phyloP scores from a whole-genome alignment of 2,113 vertebrate species.

The Thunnus thynnus region DNA sequence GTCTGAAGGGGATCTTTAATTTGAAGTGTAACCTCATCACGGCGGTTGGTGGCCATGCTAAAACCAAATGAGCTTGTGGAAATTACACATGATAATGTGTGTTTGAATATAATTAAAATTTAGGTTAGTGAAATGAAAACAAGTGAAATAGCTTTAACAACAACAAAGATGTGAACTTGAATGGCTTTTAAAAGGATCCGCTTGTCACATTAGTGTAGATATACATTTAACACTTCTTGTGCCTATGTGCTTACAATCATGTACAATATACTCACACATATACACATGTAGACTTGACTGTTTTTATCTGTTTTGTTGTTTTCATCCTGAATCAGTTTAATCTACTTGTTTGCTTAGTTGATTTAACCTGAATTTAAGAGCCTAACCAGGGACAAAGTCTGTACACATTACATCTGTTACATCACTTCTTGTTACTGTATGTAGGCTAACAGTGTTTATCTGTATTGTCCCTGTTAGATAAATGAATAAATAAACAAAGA shows the following conservation, averaged over 20 bases:
- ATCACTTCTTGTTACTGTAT: neutral
- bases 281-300: too few relatives aligned
- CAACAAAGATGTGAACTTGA: neutral
- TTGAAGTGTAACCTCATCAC: neutral
- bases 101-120: neutral
- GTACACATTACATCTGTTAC: neutral
- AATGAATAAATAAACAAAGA: neutral
- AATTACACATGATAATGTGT: neutral
- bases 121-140: neutral
- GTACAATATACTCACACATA: neutral
- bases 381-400: neutral
- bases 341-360: neutral
- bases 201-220: neutral
- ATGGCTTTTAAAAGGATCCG: neutral
- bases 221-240: too few relatives aligned
- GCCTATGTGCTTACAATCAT: too few relatives aligned
- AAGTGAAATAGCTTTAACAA: neutral
- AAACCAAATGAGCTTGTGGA: neutral
- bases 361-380: slow-evolving; percentile 7
- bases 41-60: neutral
- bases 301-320: neutral
- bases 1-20: neutral
- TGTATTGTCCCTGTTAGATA: neutral
- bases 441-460: neutral
- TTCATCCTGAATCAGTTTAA: neutral